Base-by-base conservation (phyloP, 2,888 invertebrate species). In the Eilema sororculum region DNA sequence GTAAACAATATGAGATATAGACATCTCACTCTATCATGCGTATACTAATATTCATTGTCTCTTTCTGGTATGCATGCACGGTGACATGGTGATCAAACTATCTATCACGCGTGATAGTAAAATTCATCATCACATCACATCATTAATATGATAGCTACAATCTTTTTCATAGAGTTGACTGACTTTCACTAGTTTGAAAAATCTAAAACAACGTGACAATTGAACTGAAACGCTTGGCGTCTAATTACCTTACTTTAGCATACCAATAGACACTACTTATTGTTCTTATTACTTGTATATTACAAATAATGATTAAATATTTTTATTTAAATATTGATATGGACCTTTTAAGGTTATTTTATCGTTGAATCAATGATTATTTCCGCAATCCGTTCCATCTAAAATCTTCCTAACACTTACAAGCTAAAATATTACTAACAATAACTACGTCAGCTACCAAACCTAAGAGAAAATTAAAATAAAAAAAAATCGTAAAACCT, bases 301-400 rank as follows among this genome's bases (percentile, higher is more conserved):
- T 92, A 94, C 91, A 93, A 90, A 90, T 91, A 91, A 90, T 90
- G 93, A 91, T 94, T 94, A 94, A 90, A 95, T 91, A 93, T 87
- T 90, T 81, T 79, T 73, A 79, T 77, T 93, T 93, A 91, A 92
- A 93, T 93, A 94, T 93, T 95, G 95, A 95, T 95, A 95, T 95
- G 95, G 90, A 93, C 95, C 94, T 94, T 95, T 91, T 91, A 94
- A 94, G 94, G 94, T 94, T 89, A 89, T 87, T 84, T 88, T 86
- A 90, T 91, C 92, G 91, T 90, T 91, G 92, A 90, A 86, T 88
- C 86, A 87, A 79, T 85, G 87, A 87, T 86, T 86, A 81, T 81
- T 84, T 81, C 75, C 86, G 82, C 85, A 89, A 90, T 89, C 89
- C 89, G 84, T 89, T 86, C 84, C 84, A 80, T 84, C 89, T 89